Conservation (phyloP, 1,140 invertebrate genomes). For the Neodiprion virginianus region DNA sequence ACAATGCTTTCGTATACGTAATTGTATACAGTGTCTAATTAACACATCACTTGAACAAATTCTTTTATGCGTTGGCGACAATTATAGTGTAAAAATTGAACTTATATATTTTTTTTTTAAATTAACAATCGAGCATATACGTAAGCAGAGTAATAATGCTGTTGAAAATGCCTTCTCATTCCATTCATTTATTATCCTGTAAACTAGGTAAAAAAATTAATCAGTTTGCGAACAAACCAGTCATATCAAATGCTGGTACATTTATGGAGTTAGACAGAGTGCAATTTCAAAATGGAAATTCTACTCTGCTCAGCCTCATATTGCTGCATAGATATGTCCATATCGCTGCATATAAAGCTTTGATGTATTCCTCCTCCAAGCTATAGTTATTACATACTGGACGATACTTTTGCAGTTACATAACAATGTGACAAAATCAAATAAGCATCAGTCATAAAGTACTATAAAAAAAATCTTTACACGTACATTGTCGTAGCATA, state of each 20-base stretch:
- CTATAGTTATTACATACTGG: neutral
- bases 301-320: neutral
- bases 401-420: too few species aligned
- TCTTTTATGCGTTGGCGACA: too few species aligned
- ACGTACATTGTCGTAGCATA: conserved; percentile 28
- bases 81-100: too few species aligned
- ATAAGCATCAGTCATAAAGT: too few species aligned
- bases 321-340: neutral
- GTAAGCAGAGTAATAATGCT: too few species aligned
- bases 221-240: neutral
- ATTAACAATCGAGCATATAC: too few species aligned
- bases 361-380: neutral
- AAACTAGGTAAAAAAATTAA: neutral
- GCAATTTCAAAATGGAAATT: neutral
- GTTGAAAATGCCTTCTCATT: too few species aligned
- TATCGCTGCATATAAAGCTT: neutral
- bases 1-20: neutral
- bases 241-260: neutral
- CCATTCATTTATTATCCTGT: too few species aligned
- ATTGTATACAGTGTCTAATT: neutral
- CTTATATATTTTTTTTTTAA: too few species aligned
- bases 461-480: conserved; percentile 19
- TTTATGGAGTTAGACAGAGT: neutral
- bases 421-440: too few species aligned
- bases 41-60: neutral